Conservation (phyloP, 2,113 vertebrate species). For the Anguilla rostrata region DNA sequence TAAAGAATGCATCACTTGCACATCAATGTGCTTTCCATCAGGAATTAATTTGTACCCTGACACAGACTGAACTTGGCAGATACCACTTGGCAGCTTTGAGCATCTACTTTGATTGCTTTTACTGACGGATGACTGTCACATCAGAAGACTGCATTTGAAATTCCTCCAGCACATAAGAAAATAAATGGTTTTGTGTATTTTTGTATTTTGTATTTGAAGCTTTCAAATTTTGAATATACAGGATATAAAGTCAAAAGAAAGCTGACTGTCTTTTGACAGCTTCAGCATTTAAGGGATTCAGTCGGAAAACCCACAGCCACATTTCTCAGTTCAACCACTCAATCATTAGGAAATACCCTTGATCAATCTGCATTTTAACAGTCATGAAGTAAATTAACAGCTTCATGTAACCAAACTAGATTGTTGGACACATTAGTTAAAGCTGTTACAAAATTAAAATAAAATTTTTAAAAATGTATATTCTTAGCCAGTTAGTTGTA, state of each 20-base stretch:
- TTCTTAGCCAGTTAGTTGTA: no score
- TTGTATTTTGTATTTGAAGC: background rate
- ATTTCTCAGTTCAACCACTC: no score
- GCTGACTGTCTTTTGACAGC: background rate
- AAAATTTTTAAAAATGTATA: no score
- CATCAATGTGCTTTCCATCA: background rate
- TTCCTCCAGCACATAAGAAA: background rate
- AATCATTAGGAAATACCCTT: no score
- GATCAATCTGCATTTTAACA: no score
- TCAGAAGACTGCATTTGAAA: background rate
- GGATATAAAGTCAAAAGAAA: background rate
- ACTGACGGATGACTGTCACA: conserved; percentile 9
- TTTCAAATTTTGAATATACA: background rate
- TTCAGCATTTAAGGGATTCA: background rate
- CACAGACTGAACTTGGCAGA: background rate
- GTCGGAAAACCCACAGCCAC: background rate
- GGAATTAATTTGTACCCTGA: background rate
- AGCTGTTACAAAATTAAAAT: no score
- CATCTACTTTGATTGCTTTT: background rate
- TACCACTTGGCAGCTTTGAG: background rate
- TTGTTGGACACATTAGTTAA: no score
- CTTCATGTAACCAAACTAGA: no score
- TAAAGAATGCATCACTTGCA: background rate
- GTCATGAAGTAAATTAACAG: no score
- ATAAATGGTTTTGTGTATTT: background rate